phyloP scores from a whole-genome alignment of 2,113 vertebrate species.

The Cricetomys ansorgei region DNA sequence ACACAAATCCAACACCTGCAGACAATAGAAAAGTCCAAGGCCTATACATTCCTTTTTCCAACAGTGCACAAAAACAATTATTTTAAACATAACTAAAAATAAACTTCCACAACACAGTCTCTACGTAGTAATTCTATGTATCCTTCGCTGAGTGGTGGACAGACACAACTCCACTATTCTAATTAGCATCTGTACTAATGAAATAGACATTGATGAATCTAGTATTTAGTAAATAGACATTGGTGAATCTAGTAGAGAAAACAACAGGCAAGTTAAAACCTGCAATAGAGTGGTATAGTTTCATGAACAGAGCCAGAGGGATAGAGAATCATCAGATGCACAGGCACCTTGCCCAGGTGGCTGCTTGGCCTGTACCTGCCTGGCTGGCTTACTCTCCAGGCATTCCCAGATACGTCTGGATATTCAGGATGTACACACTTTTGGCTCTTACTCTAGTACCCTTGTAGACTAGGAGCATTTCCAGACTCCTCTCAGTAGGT shows the following conservation, averaged over 20 bases:
- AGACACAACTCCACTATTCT: not conserved
- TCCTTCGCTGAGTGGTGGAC: not conserved
- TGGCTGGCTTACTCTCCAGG: constrained; percentile 30
- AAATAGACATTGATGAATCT: not conserved
- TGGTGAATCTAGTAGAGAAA: not conserved
- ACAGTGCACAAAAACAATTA: too few relatives aligned
- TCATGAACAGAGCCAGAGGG: not conserved
- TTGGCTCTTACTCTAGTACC: not conserved
- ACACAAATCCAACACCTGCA: too few relatives aligned
- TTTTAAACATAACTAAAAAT: too few relatives aligned
- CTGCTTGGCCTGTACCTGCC: constrained; percentile 12
- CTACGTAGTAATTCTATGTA: not conserved
- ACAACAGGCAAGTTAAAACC: not conserved
- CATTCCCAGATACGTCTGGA: constrained; percentile 1
- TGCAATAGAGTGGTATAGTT: not conserved
- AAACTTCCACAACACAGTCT: too few relatives aligned
- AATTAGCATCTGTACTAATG: not conserved
- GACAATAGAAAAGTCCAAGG: too few relatives aligned
- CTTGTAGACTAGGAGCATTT: not conserved
- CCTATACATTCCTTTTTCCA: too few relatives aligned
- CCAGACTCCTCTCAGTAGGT: not conserved
- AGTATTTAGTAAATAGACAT: not conserved
- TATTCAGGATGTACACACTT: constrained; percentile 35
- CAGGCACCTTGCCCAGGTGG: not conserved
- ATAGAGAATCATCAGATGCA: constrained; percentile 11